A percentile compares a stretch with the other conserved stretches of the same genome.
These are phyloP conservation scores for Cyrtodaria siliqua DNA, from an alignment of 2,888 invertebrate species.

Conservation along the genomic window DNA sequence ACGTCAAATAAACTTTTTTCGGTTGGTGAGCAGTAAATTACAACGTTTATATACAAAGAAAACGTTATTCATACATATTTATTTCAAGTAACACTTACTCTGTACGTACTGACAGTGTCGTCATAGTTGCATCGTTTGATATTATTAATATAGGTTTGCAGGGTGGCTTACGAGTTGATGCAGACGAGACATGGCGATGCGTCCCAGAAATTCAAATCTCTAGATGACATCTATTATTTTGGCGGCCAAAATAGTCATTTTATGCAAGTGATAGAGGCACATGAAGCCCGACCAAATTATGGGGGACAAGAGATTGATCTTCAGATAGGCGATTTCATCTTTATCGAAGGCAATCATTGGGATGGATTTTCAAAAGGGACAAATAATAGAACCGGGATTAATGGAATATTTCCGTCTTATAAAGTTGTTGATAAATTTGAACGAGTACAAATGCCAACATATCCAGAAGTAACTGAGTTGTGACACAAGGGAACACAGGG, in stretches of 20 bases:
- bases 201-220: slow-evolving; percentile 92
- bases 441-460: slow-evolving; percentile 88
- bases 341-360: slow-evolving; percentile 99
- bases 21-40: no score
- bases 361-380: slow-evolving; percentile 97
- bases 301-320: slow-evolving; percentile 89
- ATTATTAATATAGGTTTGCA: slow-evolving; percentile 91
- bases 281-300: slow-evolving; percentile 82
- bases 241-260: slow-evolving; percentile 98
- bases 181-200: slow-evolving; percentile 90
- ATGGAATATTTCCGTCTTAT: slow-evolving; percentile 87
- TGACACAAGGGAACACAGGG: no score
- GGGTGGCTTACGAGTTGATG: slow-evolving; percentile 99
- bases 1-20: no score
- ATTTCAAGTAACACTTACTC: no score
- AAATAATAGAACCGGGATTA: slow-evolving; percentile 92
- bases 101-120: neutral
- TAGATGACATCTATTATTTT: slow-evolving; percentile 99
- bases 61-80: no score
- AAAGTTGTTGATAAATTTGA: slow-evolving; percentile 92
- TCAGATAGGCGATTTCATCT: slow-evolving; percentile 92
- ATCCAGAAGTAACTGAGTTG: slow-evolving; percentile 67
- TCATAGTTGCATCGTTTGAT: neutral
- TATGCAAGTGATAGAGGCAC: slow-evolving; percentile 91
- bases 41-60: no score